These are phyloP conservation scores for human (Homo sapiens) DNA, from an alignment of 2,113 vertebrate genomes.

Conservation along the genomic window DNA sequence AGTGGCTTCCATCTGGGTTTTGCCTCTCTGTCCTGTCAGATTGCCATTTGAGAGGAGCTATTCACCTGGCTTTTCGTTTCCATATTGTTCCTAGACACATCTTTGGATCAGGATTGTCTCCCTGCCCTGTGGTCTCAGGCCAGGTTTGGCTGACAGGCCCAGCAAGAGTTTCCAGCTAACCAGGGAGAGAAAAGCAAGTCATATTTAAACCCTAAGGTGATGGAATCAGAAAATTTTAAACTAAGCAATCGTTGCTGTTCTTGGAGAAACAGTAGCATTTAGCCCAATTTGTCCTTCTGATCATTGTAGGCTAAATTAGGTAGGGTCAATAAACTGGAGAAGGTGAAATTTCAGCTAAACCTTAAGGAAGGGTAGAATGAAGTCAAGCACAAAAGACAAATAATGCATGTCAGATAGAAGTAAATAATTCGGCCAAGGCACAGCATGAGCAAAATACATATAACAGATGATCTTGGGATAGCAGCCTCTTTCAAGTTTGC, in stretches of 20 bases:
- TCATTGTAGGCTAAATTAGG: background rate
- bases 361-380: background rate
- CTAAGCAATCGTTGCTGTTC: background rate
- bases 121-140: background rate
- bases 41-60: background rate
- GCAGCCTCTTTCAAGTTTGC: background rate
- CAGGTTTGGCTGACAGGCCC: background rate
- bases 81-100: background rate
- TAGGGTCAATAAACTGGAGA: background rate
- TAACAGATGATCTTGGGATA: background rate
- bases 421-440: background rate
- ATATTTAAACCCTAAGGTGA: background rate
- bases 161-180: background rate
- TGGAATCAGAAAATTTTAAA: slow-evolving; percentile 38
- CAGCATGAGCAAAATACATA: background rate
- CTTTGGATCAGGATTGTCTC: background rate
- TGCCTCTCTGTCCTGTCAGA: background rate
- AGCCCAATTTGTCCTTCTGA: slow-evolving; percentile 9
- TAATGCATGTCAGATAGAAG: slow-evolving; percentile 34
- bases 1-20: background rate
- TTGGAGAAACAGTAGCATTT: slow-evolving; percentile 8
- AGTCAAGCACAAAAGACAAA: background rate
- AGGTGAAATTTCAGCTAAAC: background rate
- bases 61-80: background rate
- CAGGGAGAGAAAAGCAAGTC: background rate